phyloP scores from a whole-genome alignment of 1,140 invertebrate species.

The Hycleus phaleratus region DNA sequence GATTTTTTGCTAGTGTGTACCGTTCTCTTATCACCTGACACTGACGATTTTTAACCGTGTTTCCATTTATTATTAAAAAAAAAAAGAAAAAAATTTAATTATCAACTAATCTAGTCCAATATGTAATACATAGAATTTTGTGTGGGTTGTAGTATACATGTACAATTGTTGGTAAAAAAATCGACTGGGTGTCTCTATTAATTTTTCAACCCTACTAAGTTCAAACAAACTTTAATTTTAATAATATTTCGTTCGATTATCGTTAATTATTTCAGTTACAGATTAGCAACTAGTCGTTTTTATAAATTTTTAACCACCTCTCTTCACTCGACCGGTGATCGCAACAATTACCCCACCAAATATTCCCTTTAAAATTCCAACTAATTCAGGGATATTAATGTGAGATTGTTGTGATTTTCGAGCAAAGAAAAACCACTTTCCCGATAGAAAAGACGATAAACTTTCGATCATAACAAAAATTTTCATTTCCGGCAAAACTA shows the following conservation, averaged over 20 bases:
- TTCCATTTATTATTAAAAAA: conserved; percentile 25
- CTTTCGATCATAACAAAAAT: no score
- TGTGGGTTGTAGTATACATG: conserved; percentile 49
- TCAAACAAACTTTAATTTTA: conserved; percentile 20
- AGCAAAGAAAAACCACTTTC: no score
- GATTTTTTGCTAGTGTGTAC: conserved; percentile 41
- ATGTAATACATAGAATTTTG: conserved; percentile 45
- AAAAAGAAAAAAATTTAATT: conserved; percentile 33
- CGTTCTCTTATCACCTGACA: conserved; percentile 41
- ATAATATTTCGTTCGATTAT: conserved; percentile 34
- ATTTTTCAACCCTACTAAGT: conserved; percentile 24
- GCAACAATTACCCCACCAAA: not conserved
- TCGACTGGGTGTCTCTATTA: conserved; percentile 39
- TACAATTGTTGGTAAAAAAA: conserved; percentile 44
- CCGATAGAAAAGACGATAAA: no score
- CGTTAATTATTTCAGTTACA: conserved; percentile 27
- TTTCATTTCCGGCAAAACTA: conserved; percentile 45
- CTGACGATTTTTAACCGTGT: conserved; percentile 40
- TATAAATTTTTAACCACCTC: conserved; percentile 8
- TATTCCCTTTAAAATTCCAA: no score
- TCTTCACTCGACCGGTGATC: conserved; percentile 1
- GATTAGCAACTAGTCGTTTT: conserved; percentile 30
- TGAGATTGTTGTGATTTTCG: no score
- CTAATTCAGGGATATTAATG: no score
- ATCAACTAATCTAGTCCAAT: conserved; percentile 44